These are phyloP conservation scores for Anas platyrhynchos DNA, from an alignment of 2,113 vertebrate species.

Conservation along the genomic window DNA sequence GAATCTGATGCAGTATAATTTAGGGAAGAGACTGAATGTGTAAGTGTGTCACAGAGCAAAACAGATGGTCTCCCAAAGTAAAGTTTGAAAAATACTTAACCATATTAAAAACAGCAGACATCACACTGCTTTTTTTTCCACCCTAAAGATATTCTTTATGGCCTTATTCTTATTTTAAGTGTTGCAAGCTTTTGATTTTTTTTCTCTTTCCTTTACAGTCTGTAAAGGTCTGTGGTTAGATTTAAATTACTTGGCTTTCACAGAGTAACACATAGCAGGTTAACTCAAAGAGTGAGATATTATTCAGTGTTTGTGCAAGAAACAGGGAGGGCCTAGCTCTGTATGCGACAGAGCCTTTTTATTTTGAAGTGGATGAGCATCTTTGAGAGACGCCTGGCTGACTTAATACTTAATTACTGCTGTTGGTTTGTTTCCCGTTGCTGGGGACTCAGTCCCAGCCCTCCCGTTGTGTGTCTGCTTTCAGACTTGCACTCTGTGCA, in stretches of 20 bases:
- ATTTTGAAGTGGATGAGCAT: background rate
- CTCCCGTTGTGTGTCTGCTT: rapidly evolving
- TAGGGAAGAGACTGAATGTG: background rate
- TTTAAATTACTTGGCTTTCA: background rate
- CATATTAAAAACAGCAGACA: background rate
- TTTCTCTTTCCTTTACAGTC: background rate
- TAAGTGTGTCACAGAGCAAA: background rate
- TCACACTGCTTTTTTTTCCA: background rate
- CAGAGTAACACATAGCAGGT: background rate
- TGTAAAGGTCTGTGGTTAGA: background rate
- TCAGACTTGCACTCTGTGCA: rapidly evolving
- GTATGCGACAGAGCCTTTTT: background rate
- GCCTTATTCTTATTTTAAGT: background rate
- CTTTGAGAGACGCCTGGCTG: background rate
- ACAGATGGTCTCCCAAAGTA: background rate
- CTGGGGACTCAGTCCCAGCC: rapidly evolving
- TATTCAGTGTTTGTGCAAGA: background rate
- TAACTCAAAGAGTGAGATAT: background rate
- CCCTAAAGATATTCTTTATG: background rate
- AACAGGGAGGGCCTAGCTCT: background rate
- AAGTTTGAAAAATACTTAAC: background rate
- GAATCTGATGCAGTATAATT: background rate
- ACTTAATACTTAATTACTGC: background rate
- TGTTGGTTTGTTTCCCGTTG: background rate
- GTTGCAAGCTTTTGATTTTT: background rate